Percentiles rank a stretch among this genome's conserved stretches.
These are phyloP conservation scores for Sorex araneus DNA, from an alignment of 2,113 vertebrate species.

Conservation along the genomic window DNA sequence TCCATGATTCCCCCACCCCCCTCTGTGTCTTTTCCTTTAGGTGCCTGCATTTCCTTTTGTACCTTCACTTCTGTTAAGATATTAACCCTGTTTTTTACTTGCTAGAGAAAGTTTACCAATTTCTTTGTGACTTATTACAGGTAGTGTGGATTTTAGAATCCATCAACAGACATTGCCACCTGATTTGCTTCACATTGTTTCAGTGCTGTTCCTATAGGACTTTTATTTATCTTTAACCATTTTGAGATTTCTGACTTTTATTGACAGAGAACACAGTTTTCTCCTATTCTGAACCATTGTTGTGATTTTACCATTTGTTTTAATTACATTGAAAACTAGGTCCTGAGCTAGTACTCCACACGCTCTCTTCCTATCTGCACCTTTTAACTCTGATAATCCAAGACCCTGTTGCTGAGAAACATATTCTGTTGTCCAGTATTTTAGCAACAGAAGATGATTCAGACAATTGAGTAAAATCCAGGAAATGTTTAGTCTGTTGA, in stretches of 20 bases:
- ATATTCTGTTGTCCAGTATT: not conserved
- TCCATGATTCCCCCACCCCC: too few relatives aligned
- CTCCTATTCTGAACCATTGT: not conserved
- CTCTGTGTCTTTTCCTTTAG: too few relatives aligned
- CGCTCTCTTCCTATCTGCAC: not conserved
- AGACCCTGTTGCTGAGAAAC: not conserved
- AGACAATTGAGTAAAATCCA: slow-evolving; percentile 32
- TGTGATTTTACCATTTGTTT: slow-evolving; percentile 13
- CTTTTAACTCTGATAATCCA: not conserved
- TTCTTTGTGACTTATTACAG: slow-evolving; percentile 37
- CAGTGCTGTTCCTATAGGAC: not conserved
- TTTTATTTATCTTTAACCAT: not conserved
- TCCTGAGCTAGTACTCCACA: not conserved
- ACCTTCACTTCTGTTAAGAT: slow-evolving; percentile 34
- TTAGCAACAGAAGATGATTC: not conserved
- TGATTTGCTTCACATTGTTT: not conserved
- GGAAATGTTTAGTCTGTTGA: not conserved
- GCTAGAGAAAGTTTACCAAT: not conserved
- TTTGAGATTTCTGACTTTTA: not conserved
- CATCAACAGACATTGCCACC: not conserved
- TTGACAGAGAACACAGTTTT: not conserved
- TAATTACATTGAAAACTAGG: not conserved
- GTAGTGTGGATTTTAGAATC: not conserved
- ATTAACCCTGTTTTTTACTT: slow-evolving; percentile 5
- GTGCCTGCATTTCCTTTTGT: too few relatives aligned